phyloP scores from a whole-genome alignment of 2,888 invertebrate species.

The Sympetrum striolatum region DNA sequence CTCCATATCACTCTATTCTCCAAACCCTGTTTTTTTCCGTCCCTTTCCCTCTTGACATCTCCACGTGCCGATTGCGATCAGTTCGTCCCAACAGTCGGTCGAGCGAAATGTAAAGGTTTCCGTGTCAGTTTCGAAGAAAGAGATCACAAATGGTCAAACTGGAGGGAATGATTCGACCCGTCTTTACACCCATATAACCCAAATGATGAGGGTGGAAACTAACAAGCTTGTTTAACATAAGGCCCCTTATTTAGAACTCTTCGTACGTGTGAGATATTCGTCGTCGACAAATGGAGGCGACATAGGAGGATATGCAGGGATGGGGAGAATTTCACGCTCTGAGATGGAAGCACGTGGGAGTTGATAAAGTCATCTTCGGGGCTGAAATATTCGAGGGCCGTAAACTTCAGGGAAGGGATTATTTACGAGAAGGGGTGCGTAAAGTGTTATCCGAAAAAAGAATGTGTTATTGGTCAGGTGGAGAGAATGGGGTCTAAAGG shows the following conservation, averaged over 20 bases:
- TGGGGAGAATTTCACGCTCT: background rate
- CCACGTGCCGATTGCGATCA: constrained; percentile 2
- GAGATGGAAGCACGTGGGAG: background rate
- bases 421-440: background rate
- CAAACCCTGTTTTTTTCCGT: background rate
- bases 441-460: background rate
- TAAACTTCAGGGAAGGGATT: background rate
- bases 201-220: background rate
- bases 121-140: background rate
- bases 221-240: background rate
- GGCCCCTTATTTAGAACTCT: background rate
- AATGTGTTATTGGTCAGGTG: too few species aligned
- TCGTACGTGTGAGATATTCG: background rate
- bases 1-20: background rate
- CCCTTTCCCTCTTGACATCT: background rate
- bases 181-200: background rate
- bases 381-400: background rate
- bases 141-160: background rate
- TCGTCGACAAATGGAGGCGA: background rate
- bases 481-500: too few species aligned
- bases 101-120: background rate
- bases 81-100: background rate
- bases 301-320: background rate
- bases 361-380: background rate
- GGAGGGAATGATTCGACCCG: background rate